phyloP scores from a whole-genome alignment of 2,888 invertebrate species.

The Mimas tiliae region DNA sequence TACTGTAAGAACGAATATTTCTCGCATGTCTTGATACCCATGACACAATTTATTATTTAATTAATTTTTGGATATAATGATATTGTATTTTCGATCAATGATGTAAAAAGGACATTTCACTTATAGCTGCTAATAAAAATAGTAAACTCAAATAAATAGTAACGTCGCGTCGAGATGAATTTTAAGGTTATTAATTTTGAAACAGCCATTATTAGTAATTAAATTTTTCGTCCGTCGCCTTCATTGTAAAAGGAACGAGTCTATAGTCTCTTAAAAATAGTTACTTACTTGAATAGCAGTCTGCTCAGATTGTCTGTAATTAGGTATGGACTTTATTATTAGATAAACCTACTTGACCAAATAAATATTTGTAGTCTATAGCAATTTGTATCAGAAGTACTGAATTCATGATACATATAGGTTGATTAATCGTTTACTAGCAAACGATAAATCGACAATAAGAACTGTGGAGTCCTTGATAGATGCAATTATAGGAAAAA shows the following conservation, averaged over 20 bases:
- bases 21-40: no score
- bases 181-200: no score
- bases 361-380: no score
- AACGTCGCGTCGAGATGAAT: no score
- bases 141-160: no score
- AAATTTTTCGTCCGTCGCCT: neutral
- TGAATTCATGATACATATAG: neutral
- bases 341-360: neutral
- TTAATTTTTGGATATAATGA: no score
- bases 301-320: neutral
- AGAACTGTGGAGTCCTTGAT: neutral
- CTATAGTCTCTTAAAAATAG: conserved; percentile 2
- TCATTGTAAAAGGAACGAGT: neutral
- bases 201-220: neutral
- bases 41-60: no score
- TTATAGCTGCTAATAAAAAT: no score
- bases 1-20: no score
- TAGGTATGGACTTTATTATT: neutral
- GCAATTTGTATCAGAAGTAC: neutral
- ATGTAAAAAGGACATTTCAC: no score
- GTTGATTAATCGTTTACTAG: neutral
- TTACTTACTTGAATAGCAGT: neutral
- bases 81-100: no score
- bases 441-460: neutral
- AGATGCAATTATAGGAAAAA: conserved; percentile 34